A percentile compares a stretch with the other conserved stretches of the same genome.
phyloP scores from a whole-genome alignment of 2,888 invertebrate genomes.

The Therioaphis trifolii region DNA sequence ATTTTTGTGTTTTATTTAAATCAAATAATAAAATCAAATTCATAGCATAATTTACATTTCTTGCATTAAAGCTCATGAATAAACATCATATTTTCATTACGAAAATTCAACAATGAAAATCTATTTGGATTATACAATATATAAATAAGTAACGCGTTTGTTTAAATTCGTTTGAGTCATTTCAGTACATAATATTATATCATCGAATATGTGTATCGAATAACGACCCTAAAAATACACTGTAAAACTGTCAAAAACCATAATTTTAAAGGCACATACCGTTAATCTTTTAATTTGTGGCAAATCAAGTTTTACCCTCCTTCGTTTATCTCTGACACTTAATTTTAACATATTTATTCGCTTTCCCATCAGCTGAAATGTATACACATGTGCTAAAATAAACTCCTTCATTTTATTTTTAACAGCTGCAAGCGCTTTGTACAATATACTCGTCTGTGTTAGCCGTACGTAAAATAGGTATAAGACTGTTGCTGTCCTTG shows the following conservation, averaged over 20 bases:
- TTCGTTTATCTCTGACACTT: conserved; percentile 15
- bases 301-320: neutral
- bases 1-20: too few species aligned
- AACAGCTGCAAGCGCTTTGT: conserved; percentile 57
- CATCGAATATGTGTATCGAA: too few species aligned
- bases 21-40: too few species aligned
- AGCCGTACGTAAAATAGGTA: conserved; percentile 20
- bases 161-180: conserved; percentile 6
- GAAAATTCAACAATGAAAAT: neutral
- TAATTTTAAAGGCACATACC: neutral
- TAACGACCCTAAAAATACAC: conserved; percentile 12
- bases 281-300: conserved; percentile 9
- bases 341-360: conserved; percentile 44
- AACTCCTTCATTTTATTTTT: conserved; percentile 49
- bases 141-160: neutral
- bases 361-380: conserved; percentile 29
- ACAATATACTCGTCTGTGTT: neutral
- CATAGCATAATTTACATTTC: too few species aligned
- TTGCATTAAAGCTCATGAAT: neutral
- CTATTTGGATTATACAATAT: neutral
- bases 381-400: conserved; percentile 58
- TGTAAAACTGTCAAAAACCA: conserved; percentile 8
- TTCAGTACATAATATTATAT: too few species aligned
- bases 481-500: neutral
- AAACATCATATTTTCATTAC: neutral